These are phyloP conservation scores for Paracentrotus lividus DNA, from an alignment of 53 echinoderm and acorn worm genomes.

Conservation along the genomic window DNA sequence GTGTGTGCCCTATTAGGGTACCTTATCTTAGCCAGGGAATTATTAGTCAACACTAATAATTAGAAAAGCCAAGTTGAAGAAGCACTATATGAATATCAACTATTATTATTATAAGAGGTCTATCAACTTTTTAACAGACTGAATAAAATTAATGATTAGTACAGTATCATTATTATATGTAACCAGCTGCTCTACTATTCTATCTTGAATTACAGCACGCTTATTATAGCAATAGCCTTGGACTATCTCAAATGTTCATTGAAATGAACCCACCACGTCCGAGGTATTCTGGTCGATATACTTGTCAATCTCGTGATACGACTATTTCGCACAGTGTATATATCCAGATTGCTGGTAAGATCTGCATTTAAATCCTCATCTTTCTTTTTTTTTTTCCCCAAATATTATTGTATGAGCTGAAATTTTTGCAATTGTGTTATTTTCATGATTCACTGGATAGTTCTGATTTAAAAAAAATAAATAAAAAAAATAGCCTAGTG, in stretches of 20 bases:
- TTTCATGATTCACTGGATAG: too few relatives aligned
- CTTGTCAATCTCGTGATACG: not conserved
- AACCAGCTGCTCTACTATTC: not conserved
- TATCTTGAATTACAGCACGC: not conserved
- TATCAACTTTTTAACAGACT: too few relatives aligned
- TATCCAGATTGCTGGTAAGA: not conserved
- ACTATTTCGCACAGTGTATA: not conserved
- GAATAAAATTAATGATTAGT: too few relatives aligned
- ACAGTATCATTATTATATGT: not conserved
- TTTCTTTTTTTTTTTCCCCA: not conserved
- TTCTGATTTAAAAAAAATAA: too few relatives aligned
- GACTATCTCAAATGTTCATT: not conserved
- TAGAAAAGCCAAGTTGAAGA: too few relatives aligned
- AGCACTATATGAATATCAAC: too few relatives aligned
- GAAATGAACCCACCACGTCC: not conserved
- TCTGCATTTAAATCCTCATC: not conserved
- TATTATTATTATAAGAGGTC: too few relatives aligned
- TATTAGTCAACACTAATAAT: too few relatives aligned
- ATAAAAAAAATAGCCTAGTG: too few relatives aligned
- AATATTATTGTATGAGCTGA: not conserved
- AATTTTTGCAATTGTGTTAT: not conserved
- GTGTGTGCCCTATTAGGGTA: too few relatives aligned
- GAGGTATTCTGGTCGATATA: not conserved
- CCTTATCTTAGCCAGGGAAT: too few relatives aligned
- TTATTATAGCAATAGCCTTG: not conserved